Evolutionary conservation across 2,113 vertebrate species (phyloP).

Genomic region (Cephalopterus ornatus): DNA sequence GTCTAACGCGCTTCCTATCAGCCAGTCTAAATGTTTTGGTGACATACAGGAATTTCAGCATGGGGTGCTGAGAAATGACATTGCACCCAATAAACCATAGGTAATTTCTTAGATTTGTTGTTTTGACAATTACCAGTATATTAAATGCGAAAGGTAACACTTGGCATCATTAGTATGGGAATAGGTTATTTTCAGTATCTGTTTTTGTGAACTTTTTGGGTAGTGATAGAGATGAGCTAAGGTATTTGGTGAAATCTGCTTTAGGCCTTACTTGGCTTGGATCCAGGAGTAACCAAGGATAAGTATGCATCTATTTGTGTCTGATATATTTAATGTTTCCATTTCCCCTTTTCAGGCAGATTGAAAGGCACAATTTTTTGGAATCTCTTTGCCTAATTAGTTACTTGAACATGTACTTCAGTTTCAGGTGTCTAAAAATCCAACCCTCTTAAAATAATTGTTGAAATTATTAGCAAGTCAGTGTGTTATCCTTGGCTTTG

Average conservation of each 20-base stretch:
- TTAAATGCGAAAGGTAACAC: not conserved
- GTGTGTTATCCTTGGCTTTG: not conserved
- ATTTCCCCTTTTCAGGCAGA: not conserved
- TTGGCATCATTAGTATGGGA: not conserved
- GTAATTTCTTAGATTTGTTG: not conserved
- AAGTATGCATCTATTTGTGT: not conserved
- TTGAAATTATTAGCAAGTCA: not conserved
- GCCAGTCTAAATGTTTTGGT: conserved; percentile 15
- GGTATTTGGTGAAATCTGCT: not conserved
- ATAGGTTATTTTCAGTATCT: not conserved
- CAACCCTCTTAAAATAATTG: not conserved
- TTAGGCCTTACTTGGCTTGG: not conserved
- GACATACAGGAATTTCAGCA: not conserved
- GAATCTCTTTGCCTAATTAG: not conserved
- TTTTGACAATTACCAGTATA: not conserved
- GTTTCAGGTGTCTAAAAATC: not conserved
- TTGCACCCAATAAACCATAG: not conserved
- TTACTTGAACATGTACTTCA: not conserved
- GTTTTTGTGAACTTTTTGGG: not conserved
- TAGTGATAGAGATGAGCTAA: not conserved
- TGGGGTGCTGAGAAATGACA: not conserved
- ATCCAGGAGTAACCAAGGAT: not conserved
- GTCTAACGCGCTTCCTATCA: not conserved
- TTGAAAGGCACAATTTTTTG: not conserved
- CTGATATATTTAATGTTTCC: not conserved